Conservation (phyloP, 2,888 invertebrate species). For the Drosophila fungiperda region DNA sequence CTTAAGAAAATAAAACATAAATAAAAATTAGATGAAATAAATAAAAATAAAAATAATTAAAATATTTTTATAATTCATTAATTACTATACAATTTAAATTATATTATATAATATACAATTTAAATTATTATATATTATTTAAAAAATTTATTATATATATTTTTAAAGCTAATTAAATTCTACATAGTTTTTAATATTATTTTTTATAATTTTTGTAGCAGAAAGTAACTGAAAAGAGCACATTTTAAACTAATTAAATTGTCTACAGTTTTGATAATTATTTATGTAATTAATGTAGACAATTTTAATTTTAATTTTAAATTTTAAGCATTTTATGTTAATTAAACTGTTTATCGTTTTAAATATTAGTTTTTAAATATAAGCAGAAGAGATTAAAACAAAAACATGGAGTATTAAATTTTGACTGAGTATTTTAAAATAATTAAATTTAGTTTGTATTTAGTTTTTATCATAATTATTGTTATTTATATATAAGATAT, state of each 20-base stretch:
- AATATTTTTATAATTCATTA: too few relatives aligned
- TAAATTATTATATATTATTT: too few relatives aligned
- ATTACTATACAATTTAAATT: too few relatives aligned
- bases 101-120: too few relatives aligned
- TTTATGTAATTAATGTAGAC: not conserved
- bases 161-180: not conserved
- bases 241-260: not conserved
- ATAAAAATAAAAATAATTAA: too few relatives aligned
- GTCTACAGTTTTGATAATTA: not conserved
- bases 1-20: not conserved
- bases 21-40: not conserved
- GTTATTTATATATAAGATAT: not conserved
- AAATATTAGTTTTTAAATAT: not conserved
- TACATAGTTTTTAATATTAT: not conserved
- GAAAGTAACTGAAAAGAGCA: not conserved
- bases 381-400: not conserved
- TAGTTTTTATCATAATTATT: not conserved
- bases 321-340: not conserved
- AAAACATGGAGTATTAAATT: too few relatives aligned
- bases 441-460: not conserved
- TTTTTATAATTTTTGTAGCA: not conserved
- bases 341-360: not conserved
- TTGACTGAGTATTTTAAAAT: not conserved
- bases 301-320: rapidly evolving
- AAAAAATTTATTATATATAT: too few relatives aligned